Base-by-base conservation (phyloP, 2,797 vertebrate genomes). In the Champsocephalus esox region DNA sequence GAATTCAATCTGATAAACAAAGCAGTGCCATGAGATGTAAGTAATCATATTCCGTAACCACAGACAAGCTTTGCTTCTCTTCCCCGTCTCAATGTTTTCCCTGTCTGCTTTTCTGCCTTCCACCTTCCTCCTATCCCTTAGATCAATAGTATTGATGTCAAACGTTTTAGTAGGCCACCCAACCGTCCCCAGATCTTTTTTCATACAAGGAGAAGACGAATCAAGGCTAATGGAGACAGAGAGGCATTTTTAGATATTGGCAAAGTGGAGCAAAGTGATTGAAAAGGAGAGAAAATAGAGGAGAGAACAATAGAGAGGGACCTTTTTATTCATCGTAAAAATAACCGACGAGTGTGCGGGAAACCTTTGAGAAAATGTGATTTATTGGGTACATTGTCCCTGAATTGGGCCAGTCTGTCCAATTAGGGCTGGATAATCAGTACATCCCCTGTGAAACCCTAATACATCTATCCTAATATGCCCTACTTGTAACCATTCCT, bases 121-220 rank as follows among this genome's bases (percentile, higher is more conserved):
- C 56, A 72, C 66, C 55, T 73, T 59, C 66, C 65, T 72, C 76
- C 48, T 70, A 82, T 75, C 60, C 51, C 71, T 70, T 48, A 49
- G 87, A 92, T 95, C 92, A 86, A 92, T 93, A 78, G n/a, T 86
- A 93, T 94, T 81, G 93, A 95, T 94, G 78, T 60, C 54, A 71
- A 73, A 84, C 86, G 74, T 92, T 92, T 93, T 90, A 90, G 81
- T 73, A 75, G 83, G 82, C 86, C 89, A 80, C 73, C 83, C 85
- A 82, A 81, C 69, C 80, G 72, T 86, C 70, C 55, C 45, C 48
- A 66, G 57, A 55, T 79, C 73, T 88, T 84, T 85, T 78, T 90
- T 83, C 75, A 69, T 78, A 85, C 80, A 77, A 80, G 77, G 63
- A 70, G 80, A 87, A 84, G 88, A 89, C 75, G 66, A 89, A 79